A percentile compares a stretch with the other conserved stretches of the same genome.
Conservation (phyloP, 2,113 vertebrate species). For the Scophthalmus maximus region DNA sequence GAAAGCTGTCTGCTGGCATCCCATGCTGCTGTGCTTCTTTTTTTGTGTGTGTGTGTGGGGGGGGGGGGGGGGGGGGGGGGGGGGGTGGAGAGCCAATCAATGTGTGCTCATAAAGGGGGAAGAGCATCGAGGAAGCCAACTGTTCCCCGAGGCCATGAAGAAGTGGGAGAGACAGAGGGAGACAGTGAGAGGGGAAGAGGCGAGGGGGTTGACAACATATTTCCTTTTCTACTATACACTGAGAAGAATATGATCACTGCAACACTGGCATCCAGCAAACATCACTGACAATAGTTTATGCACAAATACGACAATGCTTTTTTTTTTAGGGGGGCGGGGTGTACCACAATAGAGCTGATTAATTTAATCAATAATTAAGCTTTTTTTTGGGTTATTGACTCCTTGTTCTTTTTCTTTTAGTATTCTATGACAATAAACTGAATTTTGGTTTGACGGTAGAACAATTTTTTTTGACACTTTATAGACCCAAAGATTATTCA, state of each 20-base stretch:
- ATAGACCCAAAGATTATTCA: no score
- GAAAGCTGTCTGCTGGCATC: constrained; percentile 70
- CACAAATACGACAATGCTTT: neutral
- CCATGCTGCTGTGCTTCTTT: constrained; percentile 79
- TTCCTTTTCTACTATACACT: constrained; percentile 66
- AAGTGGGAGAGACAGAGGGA: constrained; percentile 64
- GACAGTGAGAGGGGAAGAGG: constrained; percentile 52
- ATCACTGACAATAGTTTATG: constrained; percentile 1
- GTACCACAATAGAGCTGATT: neutral
- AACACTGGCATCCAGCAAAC: constrained; percentile 38
- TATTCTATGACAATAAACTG: no score
- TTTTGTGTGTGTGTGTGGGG: no score
- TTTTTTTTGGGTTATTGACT: no score
- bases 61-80: neutral
- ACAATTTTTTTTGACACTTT: no score
- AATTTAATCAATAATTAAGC: no score
- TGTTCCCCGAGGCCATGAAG: constrained; percentile 79
- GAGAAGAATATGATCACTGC: constrained; percentile 61
- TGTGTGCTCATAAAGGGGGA: constrained; percentile 78
- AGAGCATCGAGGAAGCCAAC: constrained; percentile 80
- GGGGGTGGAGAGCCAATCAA: constrained; percentile 76
- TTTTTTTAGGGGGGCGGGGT: no score
- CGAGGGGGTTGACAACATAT: constrained; percentile 69
- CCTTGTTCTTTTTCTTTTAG: no score
- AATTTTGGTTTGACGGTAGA: no score